Base-by-base conservation (phyloP, 2,797 vertebrate genomes). In the Falco peregrinus region DNA sequence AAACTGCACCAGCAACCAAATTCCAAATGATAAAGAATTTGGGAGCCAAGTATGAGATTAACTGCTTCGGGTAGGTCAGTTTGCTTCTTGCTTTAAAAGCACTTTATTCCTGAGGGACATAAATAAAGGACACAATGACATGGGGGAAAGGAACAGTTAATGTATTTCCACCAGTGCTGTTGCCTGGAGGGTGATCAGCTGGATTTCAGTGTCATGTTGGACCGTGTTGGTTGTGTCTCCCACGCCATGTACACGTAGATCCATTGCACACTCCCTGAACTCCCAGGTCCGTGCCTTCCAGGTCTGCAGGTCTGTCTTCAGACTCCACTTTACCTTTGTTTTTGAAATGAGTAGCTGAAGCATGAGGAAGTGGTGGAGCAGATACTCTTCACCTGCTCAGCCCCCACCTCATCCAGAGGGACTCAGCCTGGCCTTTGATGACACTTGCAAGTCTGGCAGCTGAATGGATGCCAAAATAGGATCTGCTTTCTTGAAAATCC, bases 241-340 rank as follows among this genome's bases (percentile, higher is more conserved):
- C 8, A 1, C 10, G 33, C 29, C 2, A 4, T 13, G 47, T 18
- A 15, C 26, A 1, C 0, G 0, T 1, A 54, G 41, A 54, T 50
- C n/a, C 11, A 4, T 35, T 45, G 60, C 16, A 16, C 31, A 53
- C 37, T 33, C 9, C 0, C 4, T 3, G 3, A 39, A 17, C 33
- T 65, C 28, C 26, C 39, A 14, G 6, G 6, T 45, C 16, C 80
- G 70, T 15, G 25, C 22, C 7, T 74, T 76, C 39, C 73, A 56
- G n/a, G 8, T 45, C 41, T 81, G 17, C n/a, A 79, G 29, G 7
- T 24, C 41, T 70, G 63, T 33, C 48, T 80, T 89, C 71, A 80
- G 37, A 53, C 8, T 31, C 5, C 10, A 7, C 41, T 88, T 76
- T 43, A 48, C 14, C 35, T 75, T 33, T 12, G 2, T 31, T 84